Conservation (phyloP, 2,888 invertebrate genomes). For the Agriopis marginaria region DNA sequence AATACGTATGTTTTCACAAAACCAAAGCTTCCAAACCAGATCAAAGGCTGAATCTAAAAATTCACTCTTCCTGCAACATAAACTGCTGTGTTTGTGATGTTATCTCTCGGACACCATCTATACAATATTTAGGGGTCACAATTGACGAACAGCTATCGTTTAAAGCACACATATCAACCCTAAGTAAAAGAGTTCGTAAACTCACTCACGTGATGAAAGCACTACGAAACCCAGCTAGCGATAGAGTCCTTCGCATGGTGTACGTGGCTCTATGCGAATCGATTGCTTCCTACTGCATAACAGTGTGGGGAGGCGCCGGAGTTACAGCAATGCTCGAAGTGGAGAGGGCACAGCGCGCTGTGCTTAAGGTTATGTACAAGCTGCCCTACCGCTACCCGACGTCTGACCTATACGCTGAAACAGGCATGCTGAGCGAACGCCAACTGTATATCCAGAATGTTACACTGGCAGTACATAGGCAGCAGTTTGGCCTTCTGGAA, state of each 20-base stretch:
- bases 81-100: too few species aligned
- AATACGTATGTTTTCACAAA: neutral
- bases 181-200: neutral
- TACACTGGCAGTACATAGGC: neutral
- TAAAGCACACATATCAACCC: neutral
- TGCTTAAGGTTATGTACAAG: neutral
- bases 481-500: neutral
- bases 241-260: neutral
- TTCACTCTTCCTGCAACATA: neutral
- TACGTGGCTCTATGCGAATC: neutral
- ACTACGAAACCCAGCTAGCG: neutral
- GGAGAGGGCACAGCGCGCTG: neutral
- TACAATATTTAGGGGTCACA: neutral
- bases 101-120: neutral
- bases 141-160: neutral
- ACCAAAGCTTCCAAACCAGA: neutral
- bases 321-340: neutral
- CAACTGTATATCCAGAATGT: neutral
- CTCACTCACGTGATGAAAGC: neutral
- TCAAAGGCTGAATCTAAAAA: neutral
- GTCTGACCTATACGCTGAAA: neutral
- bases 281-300: neutral
- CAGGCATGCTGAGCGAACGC: neutral
- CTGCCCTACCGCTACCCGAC: neutral
- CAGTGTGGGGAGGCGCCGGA: neutral